These are phyloP conservation scores for Trichonephila inaurata DNA, from an alignment of 1,140 invertebrate genomes.

Conservation along the genomic window DNA sequence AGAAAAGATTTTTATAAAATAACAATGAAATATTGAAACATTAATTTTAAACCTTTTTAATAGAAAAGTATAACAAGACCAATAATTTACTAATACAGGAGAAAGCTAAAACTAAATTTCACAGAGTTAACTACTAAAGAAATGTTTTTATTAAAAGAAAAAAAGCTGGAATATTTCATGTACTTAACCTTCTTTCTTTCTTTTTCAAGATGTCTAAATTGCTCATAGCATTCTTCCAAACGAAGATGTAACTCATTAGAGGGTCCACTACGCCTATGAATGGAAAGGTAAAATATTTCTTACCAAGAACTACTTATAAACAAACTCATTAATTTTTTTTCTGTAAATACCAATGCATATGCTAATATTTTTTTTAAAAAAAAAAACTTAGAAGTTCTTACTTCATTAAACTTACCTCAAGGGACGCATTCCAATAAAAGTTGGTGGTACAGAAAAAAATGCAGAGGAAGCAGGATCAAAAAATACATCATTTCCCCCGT, in stretches of 20 bases:
- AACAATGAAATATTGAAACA: neutral
- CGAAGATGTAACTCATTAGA: constrained; percentile 87
- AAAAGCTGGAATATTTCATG: neutral
- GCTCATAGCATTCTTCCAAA: constrained; percentile 90
- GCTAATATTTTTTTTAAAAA: neutral
- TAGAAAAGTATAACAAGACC: no score
- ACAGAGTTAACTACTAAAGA: neutral
- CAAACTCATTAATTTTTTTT: neutral
- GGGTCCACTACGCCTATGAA: constrained; percentile 82
- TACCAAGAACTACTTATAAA: no score
- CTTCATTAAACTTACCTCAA: constrained; percentile 55
- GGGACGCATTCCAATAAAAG: constrained; percentile 73
- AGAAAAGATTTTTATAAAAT: neutral
- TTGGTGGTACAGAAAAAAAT: constrained; percentile 71
- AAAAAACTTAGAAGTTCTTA: neutral
- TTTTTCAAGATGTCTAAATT: constrained; percentile 90
- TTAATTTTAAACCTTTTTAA: no score
- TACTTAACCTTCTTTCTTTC: constrained; percentile 87
- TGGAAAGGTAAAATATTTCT: no score
- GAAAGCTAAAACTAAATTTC: neutral
- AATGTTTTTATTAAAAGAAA: neutral
- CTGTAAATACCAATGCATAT: neutral
- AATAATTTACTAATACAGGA: no score
- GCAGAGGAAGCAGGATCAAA: constrained; percentile 70
- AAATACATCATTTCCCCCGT: constrained; percentile 68